Conservation (phyloP, 2,888 invertebrate species). For the Lordiphosa andalusiaca region DNA sequence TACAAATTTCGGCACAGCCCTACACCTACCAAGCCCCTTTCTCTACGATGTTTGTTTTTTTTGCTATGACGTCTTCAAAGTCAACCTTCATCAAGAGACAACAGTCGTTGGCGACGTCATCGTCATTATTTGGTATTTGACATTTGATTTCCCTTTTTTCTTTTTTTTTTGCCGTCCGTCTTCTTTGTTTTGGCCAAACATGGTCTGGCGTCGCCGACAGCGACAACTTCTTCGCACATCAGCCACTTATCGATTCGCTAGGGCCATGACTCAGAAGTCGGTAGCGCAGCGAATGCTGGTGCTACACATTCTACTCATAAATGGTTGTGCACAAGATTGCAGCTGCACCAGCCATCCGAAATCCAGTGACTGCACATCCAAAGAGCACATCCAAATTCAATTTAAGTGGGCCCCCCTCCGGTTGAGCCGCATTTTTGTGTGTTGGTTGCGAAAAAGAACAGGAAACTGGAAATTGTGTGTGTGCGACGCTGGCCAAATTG, state of each 20-base stretch:
- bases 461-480: constrained; percentile 52
- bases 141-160: constrained; percentile 65
- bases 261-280: constrained; percentile 57
- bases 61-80: constrained; percentile 62
- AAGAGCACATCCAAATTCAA: constrained; percentile 54
- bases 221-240: constrained; percentile 49
- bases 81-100: constrained; percentile 60
- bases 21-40: too few species aligned
- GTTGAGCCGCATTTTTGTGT: constrained; percentile 68
- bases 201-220: constrained; percentile 32
- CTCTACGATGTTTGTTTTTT: constrained; percentile 31
- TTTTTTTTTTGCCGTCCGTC: constrained; percentile 38
- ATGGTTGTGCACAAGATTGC: constrained; percentile 20
- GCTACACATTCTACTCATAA: constrained; percentile 9
- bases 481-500: constrained; percentile 40
- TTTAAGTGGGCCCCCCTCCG: constrained; percentile 52
- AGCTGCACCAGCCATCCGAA: constrained; percentile 44
- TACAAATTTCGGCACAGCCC: too few species aligned
- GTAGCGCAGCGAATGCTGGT: constrained; percentile 3
- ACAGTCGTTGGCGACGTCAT: constrained; percentile 52
- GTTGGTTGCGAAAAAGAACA: constrained; percentile 69
- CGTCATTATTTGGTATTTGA: constrained; percentile 64
- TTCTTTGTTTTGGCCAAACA: constrained; percentile 19
- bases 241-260: constrained; percentile 63
- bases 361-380: constrained; percentile 65